Conservation (phyloP, 2,113 vertebrate genomes). For the Alexandromys fortis region DNA sequence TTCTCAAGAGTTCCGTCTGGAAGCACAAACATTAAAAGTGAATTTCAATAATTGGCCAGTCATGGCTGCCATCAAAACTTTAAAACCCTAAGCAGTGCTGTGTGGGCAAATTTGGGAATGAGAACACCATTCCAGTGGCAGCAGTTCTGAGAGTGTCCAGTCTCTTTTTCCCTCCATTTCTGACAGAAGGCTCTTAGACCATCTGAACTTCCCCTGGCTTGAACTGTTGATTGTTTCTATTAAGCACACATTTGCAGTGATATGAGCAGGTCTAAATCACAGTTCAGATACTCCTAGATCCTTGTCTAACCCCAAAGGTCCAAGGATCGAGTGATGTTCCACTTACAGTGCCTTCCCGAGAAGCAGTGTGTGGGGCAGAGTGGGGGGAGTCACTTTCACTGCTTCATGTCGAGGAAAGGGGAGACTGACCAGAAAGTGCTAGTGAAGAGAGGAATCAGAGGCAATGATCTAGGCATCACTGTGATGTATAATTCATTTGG, state of each 20-base stretch:
- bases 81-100: neutral
- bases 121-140: neutral
- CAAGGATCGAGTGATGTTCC: slow-evolving; percentile 52
- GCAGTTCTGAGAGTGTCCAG: slow-evolving; percentile 38
- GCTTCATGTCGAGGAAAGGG: neutral
- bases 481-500: neutral
- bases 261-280: slow-evolving; percentile 50
- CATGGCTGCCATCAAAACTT: neutral
- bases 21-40: neutral
- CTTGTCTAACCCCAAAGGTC: slow-evolving; percentile 64
- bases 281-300: slow-evolving; percentile 73
- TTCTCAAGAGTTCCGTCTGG: neutral
- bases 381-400: neutral
- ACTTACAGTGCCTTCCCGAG: slow-evolving; percentile 13
- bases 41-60: neutral
- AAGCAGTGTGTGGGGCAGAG: neutral
- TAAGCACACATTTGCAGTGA: slow-evolving; percentile 67
- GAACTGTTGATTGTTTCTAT: slow-evolving; percentile 67
- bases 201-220: slow-evolving; percentile 67
- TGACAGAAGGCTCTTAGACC: slow-evolving; percentile 51
- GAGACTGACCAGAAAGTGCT: neutral
- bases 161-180: slow-evolving; percentile 20
- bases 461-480: slow-evolving; percentile 2
- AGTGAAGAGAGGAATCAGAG: neutral
- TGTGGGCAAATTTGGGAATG: neutral